phyloP scores from a whole-genome alignment of 2,113 vertebrate genomes.

The Laterallus jamaicensis region DNA sequence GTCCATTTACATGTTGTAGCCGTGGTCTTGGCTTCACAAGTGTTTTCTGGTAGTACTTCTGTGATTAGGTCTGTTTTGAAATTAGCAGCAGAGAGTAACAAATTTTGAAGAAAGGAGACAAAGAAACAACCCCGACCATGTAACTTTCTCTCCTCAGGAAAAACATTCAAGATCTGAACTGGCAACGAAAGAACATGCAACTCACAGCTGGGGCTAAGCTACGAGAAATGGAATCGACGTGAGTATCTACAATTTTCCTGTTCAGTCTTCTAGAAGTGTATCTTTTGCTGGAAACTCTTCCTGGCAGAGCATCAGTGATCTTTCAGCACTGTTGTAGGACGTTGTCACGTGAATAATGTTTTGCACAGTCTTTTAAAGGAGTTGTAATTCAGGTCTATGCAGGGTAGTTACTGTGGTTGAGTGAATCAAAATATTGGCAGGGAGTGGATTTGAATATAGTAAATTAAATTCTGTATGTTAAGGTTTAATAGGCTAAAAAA shows the following conservation, averaged over 20 bases:
- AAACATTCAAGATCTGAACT: conserved; percentile 96
- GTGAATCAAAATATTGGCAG: neutral
- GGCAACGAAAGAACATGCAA: conserved; percentile 97
- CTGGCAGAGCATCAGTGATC: neutral
- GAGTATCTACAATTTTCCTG: conserved; percentile 59
- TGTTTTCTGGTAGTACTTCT: neutral
- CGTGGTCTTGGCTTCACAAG: neutral
- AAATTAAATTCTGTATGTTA: neutral
- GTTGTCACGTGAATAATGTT: rapidly evolving
- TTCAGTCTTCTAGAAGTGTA: neutral
- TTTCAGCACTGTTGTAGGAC: too few relatives aligned
- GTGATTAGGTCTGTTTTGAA: neutral
- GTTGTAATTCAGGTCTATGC: neutral
- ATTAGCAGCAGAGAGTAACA: neutral
- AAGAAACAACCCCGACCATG: neutral
- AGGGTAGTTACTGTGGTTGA: neutral
- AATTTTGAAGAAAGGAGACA: neutral
- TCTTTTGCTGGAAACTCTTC: neutral
- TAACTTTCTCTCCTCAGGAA: conserved; percentile 77
- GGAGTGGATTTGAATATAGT: neutral
- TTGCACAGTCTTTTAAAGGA: neutral
- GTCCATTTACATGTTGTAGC: neutral
- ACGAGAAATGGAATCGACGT: conserved; percentile 96
- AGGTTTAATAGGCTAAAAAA: neutral
- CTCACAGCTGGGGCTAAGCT: conserved; percentile 92